Conservation (phyloP, 2,797 vertebrate genomes). For the Arctocebus calabarensis region DNA sequence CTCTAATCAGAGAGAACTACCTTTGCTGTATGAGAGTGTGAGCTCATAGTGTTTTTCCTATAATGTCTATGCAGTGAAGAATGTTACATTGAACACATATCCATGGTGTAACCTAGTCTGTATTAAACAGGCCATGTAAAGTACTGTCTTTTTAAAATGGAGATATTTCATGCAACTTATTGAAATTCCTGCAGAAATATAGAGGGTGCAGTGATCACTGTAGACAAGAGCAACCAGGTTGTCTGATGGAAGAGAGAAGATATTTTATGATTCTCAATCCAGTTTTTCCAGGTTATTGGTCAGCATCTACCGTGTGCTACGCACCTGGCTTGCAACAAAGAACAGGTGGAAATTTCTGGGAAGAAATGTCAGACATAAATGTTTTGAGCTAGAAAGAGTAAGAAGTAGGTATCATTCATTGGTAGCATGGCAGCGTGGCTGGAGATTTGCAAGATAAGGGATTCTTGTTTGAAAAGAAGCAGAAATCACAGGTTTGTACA, state of each 20-base stretch:
- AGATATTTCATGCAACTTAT: background rate
- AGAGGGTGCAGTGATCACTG: background rate
- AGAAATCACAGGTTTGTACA: background rate
- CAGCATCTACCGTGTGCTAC: background rate
- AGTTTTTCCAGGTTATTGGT: background rate
- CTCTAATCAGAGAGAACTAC: background rate
- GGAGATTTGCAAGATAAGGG: background rate
- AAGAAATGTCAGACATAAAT: background rate
- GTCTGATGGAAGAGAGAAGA: background rate
- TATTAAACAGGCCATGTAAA: background rate
- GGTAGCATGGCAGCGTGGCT: background rate
- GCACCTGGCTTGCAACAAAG: background rate
- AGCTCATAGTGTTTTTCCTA: background rate
- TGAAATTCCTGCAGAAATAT: background rate
- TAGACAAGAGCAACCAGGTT: background rate
- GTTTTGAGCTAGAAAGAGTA: background rate
- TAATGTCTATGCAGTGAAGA: background rate
- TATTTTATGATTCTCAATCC: background rate
- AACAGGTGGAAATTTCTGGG: background rate
- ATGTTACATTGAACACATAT: background rate
- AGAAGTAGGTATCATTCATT: rapidly evolving
- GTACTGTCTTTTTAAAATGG: background rate
- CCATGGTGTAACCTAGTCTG: background rate
- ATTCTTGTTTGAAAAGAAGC: background rate
- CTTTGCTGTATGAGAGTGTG: background rate